A percentile compares a stretch with the other conserved stretches of the same genome.
These are phyloP conservation scores for Drosophila helvetica DNA, from an alignment of 2,888 invertebrate species.

Conservation along the genomic window DNA sequence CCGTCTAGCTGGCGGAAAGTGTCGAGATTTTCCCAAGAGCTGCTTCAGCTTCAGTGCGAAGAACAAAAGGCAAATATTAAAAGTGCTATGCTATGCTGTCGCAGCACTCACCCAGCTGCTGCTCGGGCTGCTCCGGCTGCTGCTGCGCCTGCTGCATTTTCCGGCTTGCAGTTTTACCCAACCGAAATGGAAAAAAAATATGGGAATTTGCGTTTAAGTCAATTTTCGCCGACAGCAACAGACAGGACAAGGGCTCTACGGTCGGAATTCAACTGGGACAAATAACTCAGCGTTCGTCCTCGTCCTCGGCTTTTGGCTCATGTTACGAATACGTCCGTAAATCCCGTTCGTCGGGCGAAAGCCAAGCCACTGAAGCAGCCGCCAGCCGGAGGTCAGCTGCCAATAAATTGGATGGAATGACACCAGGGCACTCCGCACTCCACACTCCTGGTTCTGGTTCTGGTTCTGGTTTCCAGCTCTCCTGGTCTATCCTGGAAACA, in stretches of 20 bases:
- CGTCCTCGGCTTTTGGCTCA: conserved; percentile 19
- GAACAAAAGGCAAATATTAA: conserved; percentile 7
- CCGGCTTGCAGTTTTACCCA: conserved; percentile 12
- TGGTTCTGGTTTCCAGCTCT: not conserved
- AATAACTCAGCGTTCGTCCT: conserved; percentile 36
- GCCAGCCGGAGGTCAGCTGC: conserved; percentile 55
- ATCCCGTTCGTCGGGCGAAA: conserved; percentile 25
- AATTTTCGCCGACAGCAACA: conserved; percentile 45
- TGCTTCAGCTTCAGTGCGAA: not conserved
- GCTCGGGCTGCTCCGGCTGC: not conserved
- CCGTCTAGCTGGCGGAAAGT: conserved; percentile 36
- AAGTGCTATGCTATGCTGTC: not conserved
- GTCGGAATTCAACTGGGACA: conserved; percentile 29
- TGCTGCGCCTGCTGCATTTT: conserved; percentile 25
- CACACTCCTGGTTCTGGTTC: not conserved
- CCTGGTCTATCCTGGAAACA: not conserved
- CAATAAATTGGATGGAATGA: conserved; percentile 59
- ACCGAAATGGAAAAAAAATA: conserved; percentile 9
- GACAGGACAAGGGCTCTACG: no score
- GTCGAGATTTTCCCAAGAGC: conserved; percentile 26
- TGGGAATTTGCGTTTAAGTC: conserved; percentile 47
- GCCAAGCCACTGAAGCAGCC: conserved; percentile 39
- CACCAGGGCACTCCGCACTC: conserved; percentile 41
- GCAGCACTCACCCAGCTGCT: not conserved
- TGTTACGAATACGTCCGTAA: conserved; percentile 45